A percentile compares a stretch with the other conserved stretches of the same genome.
Evolutionary conservation across 35 echinoderm and acorn worm species (phyloP).

Genomic region (Apostichopus californicus): DNA sequence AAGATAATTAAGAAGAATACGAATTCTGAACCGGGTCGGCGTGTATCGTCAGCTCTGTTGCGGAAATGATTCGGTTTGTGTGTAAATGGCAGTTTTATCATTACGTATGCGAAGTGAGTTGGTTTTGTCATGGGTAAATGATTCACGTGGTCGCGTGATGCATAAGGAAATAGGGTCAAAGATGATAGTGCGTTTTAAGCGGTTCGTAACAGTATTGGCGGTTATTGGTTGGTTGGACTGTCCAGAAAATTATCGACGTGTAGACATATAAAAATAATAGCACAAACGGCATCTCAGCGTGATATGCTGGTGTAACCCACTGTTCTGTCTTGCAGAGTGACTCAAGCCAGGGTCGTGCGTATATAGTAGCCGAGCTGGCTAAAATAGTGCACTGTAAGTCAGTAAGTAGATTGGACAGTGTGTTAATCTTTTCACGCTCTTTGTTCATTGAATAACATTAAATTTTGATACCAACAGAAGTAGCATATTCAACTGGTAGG

Average conservation of each 20-base stretch:
- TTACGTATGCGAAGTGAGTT: conserved; percentile 8
- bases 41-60: neutral
- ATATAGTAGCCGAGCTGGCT: too few species aligned
- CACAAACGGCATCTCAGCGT: too few species aligned
- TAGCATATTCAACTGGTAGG: too few species aligned
- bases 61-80: neutral
- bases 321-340: too few species aligned
- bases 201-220: neutral
- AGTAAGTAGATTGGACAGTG: too few species aligned
- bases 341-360: too few species aligned
- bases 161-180: conserved; percentile 42
- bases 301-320: too few species aligned
- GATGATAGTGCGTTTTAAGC: neutral
- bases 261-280: too few species aligned
- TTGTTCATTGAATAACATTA: too few species aligned
- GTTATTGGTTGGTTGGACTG: neutral
- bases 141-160: neutral
- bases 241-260: neutral
- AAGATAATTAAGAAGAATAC: neutral
- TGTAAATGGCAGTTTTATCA: neutral
- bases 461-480: too few species aligned
- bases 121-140: conserved; percentile 1
- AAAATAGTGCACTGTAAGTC: too few species aligned
- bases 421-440: too few species aligned
- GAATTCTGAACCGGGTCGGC: neutral